Evolutionary conservation across 2,888 invertebrate species (phyloP).

Genomic region (Pharmacophagus antenor): DNA sequence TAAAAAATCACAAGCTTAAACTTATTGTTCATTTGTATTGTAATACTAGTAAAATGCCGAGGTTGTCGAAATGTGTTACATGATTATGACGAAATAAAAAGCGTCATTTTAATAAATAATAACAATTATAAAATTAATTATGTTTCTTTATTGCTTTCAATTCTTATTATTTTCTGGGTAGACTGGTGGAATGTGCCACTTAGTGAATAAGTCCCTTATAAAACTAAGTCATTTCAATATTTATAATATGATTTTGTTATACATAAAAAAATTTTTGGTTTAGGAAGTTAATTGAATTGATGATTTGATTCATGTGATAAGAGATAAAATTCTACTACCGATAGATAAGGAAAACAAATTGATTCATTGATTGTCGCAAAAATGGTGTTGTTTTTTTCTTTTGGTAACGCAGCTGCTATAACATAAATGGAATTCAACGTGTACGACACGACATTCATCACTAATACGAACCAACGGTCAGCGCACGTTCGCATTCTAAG

Average conservation of each 20-base stretch:
- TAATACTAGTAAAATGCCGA: background rate
- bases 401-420: slow-evolving; percentile 15
- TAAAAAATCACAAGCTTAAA: background rate
- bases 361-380: slow-evolving; percentile 1
- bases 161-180: too few species aligned
- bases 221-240: too few species aligned
- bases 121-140: too few species aligned
- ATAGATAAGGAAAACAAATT: slow-evolving; percentile 1
- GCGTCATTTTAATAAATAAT: background rate
- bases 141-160: too few species aligned
- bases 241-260: too few species aligned
- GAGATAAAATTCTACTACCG: too few species aligned
- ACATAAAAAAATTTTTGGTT: too few species aligned
- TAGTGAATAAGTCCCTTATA: too few species aligned
- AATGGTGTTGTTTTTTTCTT: slow-evolving; percentile 3
- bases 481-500: slow-evolving; percentile 18
- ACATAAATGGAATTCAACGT: slow-evolving; percentile 19
- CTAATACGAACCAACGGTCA: slow-evolving; percentile 22
- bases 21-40: slow-evolving; percentile 9
- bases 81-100: background rate
- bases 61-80: background rate
- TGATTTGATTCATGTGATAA: too few species aligned
- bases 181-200: too few species aligned
- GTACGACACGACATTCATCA: slow-evolving; percentile 28
- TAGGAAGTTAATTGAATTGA: too few species aligned